Conservation (phyloP, 2,797 vertebrate species). For the Xerus rutilus region DNA sequence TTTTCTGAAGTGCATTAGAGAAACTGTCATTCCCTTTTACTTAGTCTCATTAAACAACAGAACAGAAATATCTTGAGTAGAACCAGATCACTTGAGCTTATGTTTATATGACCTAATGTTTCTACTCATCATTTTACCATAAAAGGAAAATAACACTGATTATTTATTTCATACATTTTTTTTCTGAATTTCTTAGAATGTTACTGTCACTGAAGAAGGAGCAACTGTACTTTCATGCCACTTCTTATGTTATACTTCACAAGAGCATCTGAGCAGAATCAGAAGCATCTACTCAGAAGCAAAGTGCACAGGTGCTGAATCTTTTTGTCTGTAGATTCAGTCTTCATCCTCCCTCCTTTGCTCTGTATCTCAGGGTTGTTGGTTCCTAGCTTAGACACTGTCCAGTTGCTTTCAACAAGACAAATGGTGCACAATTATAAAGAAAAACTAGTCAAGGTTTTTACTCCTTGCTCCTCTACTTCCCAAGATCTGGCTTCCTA, state of each 20-base stretch:
- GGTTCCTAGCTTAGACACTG: background rate
- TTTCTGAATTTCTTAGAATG: constrained; percentile 39
- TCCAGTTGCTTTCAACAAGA: background rate
- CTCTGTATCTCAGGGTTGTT: background rate
- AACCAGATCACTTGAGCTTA: background rate
- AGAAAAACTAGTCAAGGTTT: background rate
- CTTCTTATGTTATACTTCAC: background rate
- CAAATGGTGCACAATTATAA: background rate
- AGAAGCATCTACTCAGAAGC: background rate
- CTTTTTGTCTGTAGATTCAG: background rate
- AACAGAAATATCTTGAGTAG: background rate
- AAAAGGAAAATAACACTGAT: background rate
- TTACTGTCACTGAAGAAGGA: background rate
- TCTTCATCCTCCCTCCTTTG: background rate
- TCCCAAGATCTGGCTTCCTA: background rate
- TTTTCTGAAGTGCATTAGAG: background rate
- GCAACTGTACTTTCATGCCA: background rate
- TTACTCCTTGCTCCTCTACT: background rate
- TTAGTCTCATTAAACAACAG: background rate
- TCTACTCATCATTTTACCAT: background rate
- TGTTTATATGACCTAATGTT: background rate
- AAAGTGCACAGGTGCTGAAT: background rate
- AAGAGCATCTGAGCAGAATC: background rate
- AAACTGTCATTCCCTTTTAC: background rate
- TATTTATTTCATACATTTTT: background rate